Evolutionary conservation across 2,888 invertebrate genomes (phyloP).

Genomic region (Galeruca laticollis): DNA sequence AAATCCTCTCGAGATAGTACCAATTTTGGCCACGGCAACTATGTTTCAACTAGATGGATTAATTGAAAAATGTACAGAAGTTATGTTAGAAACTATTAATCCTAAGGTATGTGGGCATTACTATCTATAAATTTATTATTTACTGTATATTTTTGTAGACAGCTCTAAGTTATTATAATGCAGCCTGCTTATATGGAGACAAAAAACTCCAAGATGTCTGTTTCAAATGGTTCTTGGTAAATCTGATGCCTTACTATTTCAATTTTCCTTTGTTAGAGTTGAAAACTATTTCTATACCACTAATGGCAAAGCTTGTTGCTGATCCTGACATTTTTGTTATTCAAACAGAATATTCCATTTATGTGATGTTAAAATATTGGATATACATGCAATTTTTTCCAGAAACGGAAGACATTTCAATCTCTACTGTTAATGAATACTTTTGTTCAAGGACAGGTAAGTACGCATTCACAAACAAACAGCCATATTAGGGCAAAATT

Average conservation of each 20-base stretch:
- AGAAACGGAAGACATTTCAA: conserved; percentile 51
- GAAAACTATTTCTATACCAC: conserved; percentile 73
- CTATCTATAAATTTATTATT: neutral
- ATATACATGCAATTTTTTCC: conserved; percentile 71
- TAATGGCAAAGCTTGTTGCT: conserved; percentile 75
- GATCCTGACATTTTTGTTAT: conserved; percentile 78
- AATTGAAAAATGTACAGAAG: conserved; percentile 79
- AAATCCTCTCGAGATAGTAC: conserved; percentile 75
- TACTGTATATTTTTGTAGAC: conserved; percentile 65
- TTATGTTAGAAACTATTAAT: conserved; percentile 82
- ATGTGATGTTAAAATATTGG: conserved; percentile 79
- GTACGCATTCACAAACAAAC: neutral
- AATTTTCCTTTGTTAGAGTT: conserved; percentile 71
- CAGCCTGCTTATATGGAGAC: conserved; percentile 77
- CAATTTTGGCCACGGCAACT: conserved; percentile 79
- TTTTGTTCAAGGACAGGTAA: conserved; percentile 66
- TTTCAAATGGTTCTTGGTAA: conserved; percentile 78
- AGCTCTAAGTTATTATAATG: conserved; percentile 76
- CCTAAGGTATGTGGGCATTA: conserved; percentile 65
- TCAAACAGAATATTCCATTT: conserved; percentile 84
- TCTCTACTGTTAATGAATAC: conserved; percentile 62
- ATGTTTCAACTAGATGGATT: conserved; percentile 79
- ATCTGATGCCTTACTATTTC: conserved; percentile 73
- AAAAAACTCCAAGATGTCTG: conserved; percentile 73
- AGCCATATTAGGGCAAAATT: too few species aligned